phyloP scores from a whole-genome alignment of 2,888 invertebrate species.

The Pocota personata region DNA sequence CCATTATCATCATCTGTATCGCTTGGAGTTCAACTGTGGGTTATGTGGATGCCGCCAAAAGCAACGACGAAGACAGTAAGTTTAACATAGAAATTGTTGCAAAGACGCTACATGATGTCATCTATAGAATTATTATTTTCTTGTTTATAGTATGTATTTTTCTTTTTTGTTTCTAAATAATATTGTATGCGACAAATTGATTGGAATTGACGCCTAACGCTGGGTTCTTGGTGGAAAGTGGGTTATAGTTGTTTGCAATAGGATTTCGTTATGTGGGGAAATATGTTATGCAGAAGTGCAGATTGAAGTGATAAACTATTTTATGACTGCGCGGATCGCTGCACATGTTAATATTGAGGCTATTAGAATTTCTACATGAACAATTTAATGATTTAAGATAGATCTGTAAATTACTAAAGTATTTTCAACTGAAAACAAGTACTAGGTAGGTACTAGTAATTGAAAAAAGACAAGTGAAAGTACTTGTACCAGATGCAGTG shows the following conservation, averaged over 20 bases:
- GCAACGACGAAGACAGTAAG: constrained; percentile 61
- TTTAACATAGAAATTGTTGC: constrained; percentile 10
- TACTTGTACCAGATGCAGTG: too few relatives aligned
- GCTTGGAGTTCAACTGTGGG: constrained; percentile 60
- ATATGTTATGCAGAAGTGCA: too few relatives aligned
- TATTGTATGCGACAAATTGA: constrained; percentile 34
- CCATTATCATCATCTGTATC: constrained; percentile 57
- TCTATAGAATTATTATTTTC: constrained; percentile 27
- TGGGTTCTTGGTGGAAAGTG: constrained; percentile 8
- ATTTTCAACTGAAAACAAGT: too few relatives aligned
- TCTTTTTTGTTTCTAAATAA: too few relatives aligned
- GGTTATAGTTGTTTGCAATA: constrained; percentile 7
- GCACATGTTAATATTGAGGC: too few relatives aligned
- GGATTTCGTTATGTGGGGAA: background rate
- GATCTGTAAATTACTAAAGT: too few relatives aligned
- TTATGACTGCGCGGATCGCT: background rate
- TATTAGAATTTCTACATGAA: too few relatives aligned
- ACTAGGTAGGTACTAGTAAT: too few relatives aligned
- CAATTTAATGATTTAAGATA: too few relatives aligned
- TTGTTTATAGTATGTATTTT: background rate
- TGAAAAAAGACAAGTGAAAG: too few relatives aligned
- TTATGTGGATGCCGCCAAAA: constrained; percentile 51
- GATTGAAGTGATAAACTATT: background rate
- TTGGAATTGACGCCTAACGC: constrained; percentile 24
- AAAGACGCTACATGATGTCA: constrained; percentile 36